phyloP scores from a whole-genome alignment of 2,797 vertebrate species.

The Ciconia nigra region DNA sequence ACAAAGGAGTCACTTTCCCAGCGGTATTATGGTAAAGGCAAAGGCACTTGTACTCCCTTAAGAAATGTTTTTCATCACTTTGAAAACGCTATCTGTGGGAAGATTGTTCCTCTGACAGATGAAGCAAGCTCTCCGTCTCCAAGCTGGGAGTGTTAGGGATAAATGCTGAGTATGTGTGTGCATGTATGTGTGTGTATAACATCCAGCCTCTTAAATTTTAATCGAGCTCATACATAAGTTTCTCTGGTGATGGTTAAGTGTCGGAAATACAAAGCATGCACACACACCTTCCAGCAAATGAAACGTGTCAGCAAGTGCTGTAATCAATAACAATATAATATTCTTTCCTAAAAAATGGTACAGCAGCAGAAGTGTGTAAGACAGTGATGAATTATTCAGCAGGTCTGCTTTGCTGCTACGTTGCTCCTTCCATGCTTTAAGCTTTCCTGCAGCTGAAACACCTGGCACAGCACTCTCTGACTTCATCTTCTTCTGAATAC shows the following conservation, averaged over 20 bases:
- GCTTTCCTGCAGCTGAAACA: constrained; percentile 64
- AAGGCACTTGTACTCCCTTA: background rate
- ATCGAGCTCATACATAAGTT: constrained; percentile 40
- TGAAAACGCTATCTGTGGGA: background rate
- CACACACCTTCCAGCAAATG: constrained; percentile 72
- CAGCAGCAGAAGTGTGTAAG: constrained; percentile 62
- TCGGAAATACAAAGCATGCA: constrained; percentile 66
- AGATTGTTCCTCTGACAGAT: constrained; percentile 11
- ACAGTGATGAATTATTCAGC: constrained; percentile 78
- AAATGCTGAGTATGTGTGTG: background rate
- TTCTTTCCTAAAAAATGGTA: constrained; percentile 75
- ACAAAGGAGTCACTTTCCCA: background rate
- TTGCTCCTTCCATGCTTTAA: constrained; percentile 60
- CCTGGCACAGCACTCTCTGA: constrained; percentile 55
- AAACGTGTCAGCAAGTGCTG: constrained; percentile 74
- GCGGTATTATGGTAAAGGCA: background rate
- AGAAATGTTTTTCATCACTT: background rate
- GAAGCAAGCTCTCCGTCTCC: background rate
- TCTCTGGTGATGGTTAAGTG: constrained; percentile 23
- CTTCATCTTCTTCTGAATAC: constrained; percentile 51
- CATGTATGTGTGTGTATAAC: background rate
- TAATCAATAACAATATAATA: constrained; percentile 80
- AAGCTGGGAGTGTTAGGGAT: background rate
- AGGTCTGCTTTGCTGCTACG: constrained; percentile 54
- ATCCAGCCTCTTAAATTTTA: constrained; percentile 40